Evolutionary conservation across 2,797 vertebrate genomes (phyloP).

Genomic region (Lutjanus campechanus): DNA sequence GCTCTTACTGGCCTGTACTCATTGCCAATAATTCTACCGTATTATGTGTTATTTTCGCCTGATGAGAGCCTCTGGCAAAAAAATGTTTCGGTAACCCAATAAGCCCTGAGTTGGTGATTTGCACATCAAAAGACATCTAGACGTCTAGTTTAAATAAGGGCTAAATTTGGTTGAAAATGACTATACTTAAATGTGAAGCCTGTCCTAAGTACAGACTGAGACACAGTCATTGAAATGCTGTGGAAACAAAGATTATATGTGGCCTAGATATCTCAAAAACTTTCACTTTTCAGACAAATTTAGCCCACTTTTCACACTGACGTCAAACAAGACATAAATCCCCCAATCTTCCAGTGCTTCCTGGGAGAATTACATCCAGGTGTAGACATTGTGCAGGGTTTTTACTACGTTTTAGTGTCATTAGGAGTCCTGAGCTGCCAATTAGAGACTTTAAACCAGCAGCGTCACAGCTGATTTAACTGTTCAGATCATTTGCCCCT

Average conservation of each 20-base stretch:
- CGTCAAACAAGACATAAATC: neutral
- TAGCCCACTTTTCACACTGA: neutral
- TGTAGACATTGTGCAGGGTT: neutral
- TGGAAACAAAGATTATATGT: neutral
- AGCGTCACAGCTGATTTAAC: constrained; percentile 57
- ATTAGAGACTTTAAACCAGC: constrained; percentile 25
- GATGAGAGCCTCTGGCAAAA: neutral
- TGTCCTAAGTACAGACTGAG: neutral
- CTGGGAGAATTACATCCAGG: neutral
- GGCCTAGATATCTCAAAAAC: constrained; percentile 1
- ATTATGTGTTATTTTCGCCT: neutral
- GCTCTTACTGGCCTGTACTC: neutral
- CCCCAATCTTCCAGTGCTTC: neutral
- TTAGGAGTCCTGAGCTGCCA: constrained; percentile 20
- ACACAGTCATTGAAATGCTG: neutral
- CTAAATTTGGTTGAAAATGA: constrained; percentile 6
- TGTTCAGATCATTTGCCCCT: constrained; percentile 45
- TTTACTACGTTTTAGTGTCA: constrained; percentile 34
- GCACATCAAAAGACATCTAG: constrained; percentile 14
- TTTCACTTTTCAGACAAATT: neutral
- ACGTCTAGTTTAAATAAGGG: neutral
- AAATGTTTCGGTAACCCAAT: neutral
- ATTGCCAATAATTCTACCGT: neutral
- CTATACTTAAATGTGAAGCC: neutral
- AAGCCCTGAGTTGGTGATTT: neutral